Conservation (phyloP, 2,888 invertebrate species). For the Linhomoeus sp. region DNA sequence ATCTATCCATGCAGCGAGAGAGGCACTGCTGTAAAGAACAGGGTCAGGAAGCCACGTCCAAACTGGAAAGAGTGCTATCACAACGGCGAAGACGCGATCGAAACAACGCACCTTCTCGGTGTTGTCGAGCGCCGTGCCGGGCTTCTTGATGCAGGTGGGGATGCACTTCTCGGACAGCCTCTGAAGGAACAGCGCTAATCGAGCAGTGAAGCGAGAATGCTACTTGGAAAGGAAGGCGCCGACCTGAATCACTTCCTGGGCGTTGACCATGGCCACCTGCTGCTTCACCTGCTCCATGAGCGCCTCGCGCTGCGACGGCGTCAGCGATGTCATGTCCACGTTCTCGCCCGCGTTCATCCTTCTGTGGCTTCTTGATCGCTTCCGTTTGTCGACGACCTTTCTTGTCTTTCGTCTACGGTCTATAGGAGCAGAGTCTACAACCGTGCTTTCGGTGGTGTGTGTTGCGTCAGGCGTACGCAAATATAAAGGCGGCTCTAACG, state of each 20-base stretch:
- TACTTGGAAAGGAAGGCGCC: neutral
- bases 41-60: too few relatives aligned
- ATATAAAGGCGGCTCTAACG: too few relatives aligned
- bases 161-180: constrained; percentile 31
- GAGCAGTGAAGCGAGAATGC: constrained; percentile 15
- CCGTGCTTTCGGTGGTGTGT: too few relatives aligned
- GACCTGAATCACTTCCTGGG: constrained; percentile 71
- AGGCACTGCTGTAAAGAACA: constrained; percentile 67
- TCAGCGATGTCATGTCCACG: too few relatives aligned
- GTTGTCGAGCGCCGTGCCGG: constrained; percentile 26
- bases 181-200: constrained; percentile 23
- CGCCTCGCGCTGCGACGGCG: constrained; percentile 47
- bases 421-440: too few relatives aligned
- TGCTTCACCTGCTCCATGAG: constrained; percentile 84
- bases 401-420: too few relatives aligned
- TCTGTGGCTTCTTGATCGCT: too few relatives aligned
- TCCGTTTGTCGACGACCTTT: too few relatives aligned
- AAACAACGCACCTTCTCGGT: constrained; percentile 30
- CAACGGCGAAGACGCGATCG: too few relatives aligned
- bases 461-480: too few relatives aligned
- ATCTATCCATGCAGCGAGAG: constrained; percentile 94
- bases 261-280: constrained; percentile 77
- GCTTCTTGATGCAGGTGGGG: constrained; percentile 29
- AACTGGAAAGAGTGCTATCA: too few relatives aligned
- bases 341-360: too few relatives aligned